A percentile compares a stretch with the other conserved stretches of the same genome.
These are phyloP conservation scores for Drosophila orena DNA, from an alignment of 1,140 invertebrate species.

Conservation along the genomic window DNA sequence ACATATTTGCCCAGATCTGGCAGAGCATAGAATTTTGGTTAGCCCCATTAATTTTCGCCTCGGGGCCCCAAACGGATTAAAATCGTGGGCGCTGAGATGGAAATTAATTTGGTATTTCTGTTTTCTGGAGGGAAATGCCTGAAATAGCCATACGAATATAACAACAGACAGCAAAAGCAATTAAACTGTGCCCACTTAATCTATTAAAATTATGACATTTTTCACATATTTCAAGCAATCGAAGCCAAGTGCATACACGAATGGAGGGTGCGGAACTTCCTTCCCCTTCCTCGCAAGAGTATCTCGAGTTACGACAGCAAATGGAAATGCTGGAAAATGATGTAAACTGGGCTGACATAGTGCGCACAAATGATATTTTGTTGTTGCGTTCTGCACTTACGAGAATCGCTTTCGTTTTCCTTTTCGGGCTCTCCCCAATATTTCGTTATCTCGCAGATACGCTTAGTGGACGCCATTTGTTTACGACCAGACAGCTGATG, in stretches of 20 bases:
- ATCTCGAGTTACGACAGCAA: slow-evolving; percentile 64
- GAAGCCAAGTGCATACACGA: slow-evolving; percentile 20
- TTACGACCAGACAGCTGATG: slow-evolving; percentile 51
- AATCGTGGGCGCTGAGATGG: slow-evolving; percentile 52
- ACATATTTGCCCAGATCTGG: slow-evolving; percentile 57
- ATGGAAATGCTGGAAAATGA: slow-evolving; percentile 42
- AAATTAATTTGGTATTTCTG: slow-evolving; percentile 41
- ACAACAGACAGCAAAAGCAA: slow-evolving; percentile 37
- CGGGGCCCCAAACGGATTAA: slow-evolving; percentile 60
- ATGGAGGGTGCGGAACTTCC: slow-evolving; percentile 3
- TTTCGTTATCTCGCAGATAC: slow-evolving; percentile 36
- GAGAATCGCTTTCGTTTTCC: slow-evolving; percentile 57
- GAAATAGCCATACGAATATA: slow-evolving; percentile 21
- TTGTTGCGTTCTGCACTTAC: slow-evolving; percentile 35
- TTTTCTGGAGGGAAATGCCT: slow-evolving; percentile 41
- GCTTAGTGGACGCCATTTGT: slow-evolving; percentile 37
- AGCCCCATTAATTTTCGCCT: slow-evolving; percentile 58
- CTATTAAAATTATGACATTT: slow-evolving; percentile 68
- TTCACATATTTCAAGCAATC: slow-evolving; percentile 53
- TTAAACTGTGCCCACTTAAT: slow-evolving; percentile 53
- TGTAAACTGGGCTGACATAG: slow-evolving; percentile 49
- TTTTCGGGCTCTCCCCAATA: slow-evolving; percentile 9
- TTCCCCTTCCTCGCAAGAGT: slow-evolving; percentile 28
- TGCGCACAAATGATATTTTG: slow-evolving; percentile 45
- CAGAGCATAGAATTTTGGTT: slow-evolving; percentile 50